Base-by-base conservation (phyloP, 2,888 invertebrate species). In the Gnatocerus cornutus region DNA sequence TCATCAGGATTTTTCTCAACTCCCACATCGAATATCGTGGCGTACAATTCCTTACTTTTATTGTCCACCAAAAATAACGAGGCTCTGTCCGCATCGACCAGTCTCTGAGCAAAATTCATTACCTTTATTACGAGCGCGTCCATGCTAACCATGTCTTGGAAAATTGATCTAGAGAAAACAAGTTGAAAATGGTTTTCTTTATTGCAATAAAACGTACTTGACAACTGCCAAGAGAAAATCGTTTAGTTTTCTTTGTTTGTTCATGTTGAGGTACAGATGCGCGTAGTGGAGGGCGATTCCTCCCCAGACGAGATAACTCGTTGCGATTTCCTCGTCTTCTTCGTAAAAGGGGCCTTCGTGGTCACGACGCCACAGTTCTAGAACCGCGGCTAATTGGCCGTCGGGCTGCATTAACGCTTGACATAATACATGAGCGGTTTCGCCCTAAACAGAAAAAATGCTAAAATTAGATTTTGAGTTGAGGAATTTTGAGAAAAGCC, bases 101-200 rank as follows among this genome's bases (percentile, higher is more conserved):
- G 85, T 45, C 90, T 88, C 81, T 94, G 94, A 0, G 94, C 94
- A 80, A 92, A 94, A 81, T 93, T 92, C 89, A 95, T 90, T 68
- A 95, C 92, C 81, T 93, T 92, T 82, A 92, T 91, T 30, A 95
- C 93, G 0, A 95, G 87, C 67, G 90, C 89, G 77, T 95, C 94
- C 87, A 95, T 91, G 73, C 93, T 93, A 50, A 93, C 91, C 89
- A 95, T 95, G 79, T 95, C 94, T 86, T 95, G 94, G 80, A 96
- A 95, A 80, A 95, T 93, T 6, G 93, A 93, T 82, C 94, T 94
- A 84, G 37, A 86, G 39, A 66, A 29, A 39, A 21, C 30, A 45
- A n/a, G 12, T 56, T 55, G 14, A 46, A 41, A n/a, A 37, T n/a
- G 37, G 10, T 43, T 43, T 43, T 10, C 43, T 43, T 62, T 48